phyloP scores from a whole-genome alignment of 2,797 vertebrate species.

The Notolabrus celidotus region DNA sequence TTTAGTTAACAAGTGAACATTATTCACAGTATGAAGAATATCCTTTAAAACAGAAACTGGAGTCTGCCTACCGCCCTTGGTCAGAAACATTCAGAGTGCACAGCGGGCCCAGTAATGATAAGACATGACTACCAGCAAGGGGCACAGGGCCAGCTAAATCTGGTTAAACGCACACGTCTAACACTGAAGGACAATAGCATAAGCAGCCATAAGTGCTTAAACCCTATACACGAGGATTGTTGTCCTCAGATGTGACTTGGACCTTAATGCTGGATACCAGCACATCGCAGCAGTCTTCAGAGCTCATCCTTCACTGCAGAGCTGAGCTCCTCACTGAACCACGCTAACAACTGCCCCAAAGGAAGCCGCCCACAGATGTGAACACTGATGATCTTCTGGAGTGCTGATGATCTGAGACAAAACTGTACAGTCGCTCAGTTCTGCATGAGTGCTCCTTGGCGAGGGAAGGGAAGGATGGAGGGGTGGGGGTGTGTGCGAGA shows the following conservation, averaged over 20 bases:
- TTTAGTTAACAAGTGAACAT: slow-evolving; percentile 23
- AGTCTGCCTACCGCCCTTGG: slow-evolving; percentile 29
- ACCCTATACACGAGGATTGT: slow-evolving; percentile 28
- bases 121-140: slow-evolving; percentile 49
- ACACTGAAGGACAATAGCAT: slow-evolving; percentile 35
- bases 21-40: slow-evolving; percentile 42
- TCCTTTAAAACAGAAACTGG: slow-evolving; percentile 43
- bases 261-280: slow-evolving; percentile 49
- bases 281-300: slow-evolving; percentile 17
- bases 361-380: slow-evolving; percentile 74
- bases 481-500: slow-evolving; percentile 1
- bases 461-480: slow-evolving; percentile 23
- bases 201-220: slow-evolving; percentile 31
- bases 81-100: slow-evolving; percentile 43
- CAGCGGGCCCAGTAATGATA: slow-evolving; percentile 65
- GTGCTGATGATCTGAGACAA: slow-evolving; percentile 77
- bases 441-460: slow-evolving; percentile 63
- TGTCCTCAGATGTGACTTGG: slow-evolving; percentile 39
- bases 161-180: slow-evolving; percentile 52
- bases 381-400: slow-evolving; percentile 71
- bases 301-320: slow-evolving; percentile 38
- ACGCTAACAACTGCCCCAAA: slow-evolving; percentile 54
- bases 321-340: slow-evolving; percentile 43
- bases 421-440: slow-evolving; percentile 70
- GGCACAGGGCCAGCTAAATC: slow-evolving; percentile 51